These are phyloP conservation scores for Tholera decimalis DNA, from an alignment of 2,888 invertebrate species.

Conservation along the genomic window DNA sequence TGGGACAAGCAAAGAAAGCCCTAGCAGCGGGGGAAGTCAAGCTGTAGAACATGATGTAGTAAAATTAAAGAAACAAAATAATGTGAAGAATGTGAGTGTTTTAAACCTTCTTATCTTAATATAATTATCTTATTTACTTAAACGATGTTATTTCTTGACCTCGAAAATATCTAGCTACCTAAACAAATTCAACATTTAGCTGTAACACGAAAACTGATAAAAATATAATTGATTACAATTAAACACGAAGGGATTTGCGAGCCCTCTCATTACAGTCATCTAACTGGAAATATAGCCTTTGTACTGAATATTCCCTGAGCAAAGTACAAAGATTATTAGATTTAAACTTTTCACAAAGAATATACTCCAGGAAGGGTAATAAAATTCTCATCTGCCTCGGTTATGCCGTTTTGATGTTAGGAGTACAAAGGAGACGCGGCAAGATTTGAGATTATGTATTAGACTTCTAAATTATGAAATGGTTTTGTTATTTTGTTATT, in stretches of 20 bases:
- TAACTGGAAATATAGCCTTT: conserved; percentile 7
- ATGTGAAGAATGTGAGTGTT: too few species aligned
- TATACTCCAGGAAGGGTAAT: conserved; percentile 9
- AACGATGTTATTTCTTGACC: neutral
- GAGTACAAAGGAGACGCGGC: neutral
- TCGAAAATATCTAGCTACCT: neutral
- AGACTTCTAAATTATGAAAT: neutral
- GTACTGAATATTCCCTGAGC: conserved; percentile 10
- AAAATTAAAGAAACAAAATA: too few species aligned
- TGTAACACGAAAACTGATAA: neutral
- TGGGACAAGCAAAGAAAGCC: too few species aligned
- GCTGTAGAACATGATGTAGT: too few species aligned
- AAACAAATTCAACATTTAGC: neutral
- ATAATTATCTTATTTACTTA: too few species aligned
- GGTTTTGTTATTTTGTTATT: neutral
- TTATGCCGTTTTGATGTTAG: conserved; percentile 5
- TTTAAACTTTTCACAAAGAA: conserved; percentile 27
- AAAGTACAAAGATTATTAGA: conserved; percentile 24
- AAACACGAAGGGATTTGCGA: neutral
- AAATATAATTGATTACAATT: conserved; percentile 2
- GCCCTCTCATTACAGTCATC: conserved; percentile 1
- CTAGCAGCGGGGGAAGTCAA: too few species aligned
- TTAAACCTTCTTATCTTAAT: too few species aligned
- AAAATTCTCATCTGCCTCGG: conserved; percentile 29
- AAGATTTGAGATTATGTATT: neutral